Conservation (phyloP, 2,888 invertebrate genomes). For the Dione vanillae region DNA sequence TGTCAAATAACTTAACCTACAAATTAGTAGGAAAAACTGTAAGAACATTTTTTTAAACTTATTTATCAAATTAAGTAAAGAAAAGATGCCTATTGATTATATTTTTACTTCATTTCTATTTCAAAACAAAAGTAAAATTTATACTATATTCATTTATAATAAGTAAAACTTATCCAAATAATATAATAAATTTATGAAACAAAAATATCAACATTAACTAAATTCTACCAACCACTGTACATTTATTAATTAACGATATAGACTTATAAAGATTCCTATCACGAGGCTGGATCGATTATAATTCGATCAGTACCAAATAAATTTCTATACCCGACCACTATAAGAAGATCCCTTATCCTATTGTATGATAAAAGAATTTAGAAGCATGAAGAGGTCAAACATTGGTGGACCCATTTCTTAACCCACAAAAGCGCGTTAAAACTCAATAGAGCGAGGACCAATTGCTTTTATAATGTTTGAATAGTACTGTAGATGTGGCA, state of each 20-base stretch:
- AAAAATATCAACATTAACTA: conserved; percentile 8
- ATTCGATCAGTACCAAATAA: conserved; percentile 77
- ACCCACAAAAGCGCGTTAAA: conserved; percentile 80
- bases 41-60: too few relatives aligned
- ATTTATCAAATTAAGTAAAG: too few relatives aligned
- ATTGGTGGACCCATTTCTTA: conserved; percentile 67
- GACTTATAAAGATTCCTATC: conserved; percentile 62
- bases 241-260: conserved; percentile 46
- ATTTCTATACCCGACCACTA: conserved; percentile 56
- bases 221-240: conserved; percentile 33
- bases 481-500: conserved; percentile 42
- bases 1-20: too few relatives aligned
- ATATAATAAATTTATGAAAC: neutral
- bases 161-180: neutral
- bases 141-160: neutral
- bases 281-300: conserved; percentile 72
- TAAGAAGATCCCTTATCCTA: conserved; percentile 34
- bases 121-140: too few relatives aligned
- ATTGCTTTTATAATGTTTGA: conserved; percentile 56
- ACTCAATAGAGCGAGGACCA: conserved; percentile 69
- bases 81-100: too few relatives aligned
- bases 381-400: conserved; percentile 50
- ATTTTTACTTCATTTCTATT: too few relatives aligned
- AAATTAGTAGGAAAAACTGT: too few relatives aligned
- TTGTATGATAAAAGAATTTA: conserved; percentile 52